Percentiles rank a stretch among this genome's conserved stretches.
Evolutionary conservation across 2,797 vertebrate genomes (phyloP).

Genomic region (Pipistrellus pipistrellus): DNA sequence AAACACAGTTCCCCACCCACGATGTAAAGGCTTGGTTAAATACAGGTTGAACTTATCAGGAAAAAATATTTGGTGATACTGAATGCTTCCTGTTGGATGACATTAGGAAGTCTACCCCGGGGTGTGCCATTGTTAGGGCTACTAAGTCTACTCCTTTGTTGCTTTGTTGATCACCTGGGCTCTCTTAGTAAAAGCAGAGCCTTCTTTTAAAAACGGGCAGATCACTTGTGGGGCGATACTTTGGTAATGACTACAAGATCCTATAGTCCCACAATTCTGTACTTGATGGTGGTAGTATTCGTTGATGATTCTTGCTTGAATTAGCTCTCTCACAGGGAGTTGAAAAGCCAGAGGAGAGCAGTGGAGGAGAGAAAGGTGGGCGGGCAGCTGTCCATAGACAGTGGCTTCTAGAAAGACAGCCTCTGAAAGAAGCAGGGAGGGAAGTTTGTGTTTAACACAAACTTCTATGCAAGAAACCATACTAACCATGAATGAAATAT

Average conservation of each 20-base stretch:
- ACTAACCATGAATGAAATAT: not conserved
- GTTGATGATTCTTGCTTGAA: not conserved
- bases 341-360: not conserved
- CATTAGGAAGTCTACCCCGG: not conserved
- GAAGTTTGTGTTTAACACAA: not conserved
- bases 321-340: not conserved
- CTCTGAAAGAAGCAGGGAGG: not conserved
- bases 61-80: not conserved
- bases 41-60: not conserved
- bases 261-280: not conserved
- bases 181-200: not conserved
- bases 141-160: not conserved
- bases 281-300: not conserved
- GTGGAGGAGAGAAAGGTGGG: too few relatives aligned
- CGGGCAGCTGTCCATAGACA: not conserved
- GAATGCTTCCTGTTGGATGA: not conserved
- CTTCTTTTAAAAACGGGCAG: not conserved
- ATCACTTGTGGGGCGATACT: not conserved
- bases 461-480: not conserved
- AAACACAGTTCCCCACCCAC: too few relatives aligned
- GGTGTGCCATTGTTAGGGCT: accelerated
- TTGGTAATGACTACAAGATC: not conserved
- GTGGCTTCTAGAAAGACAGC: not conserved
- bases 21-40: not conserved
- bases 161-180: not conserved